Evolutionary conservation across 37 sponge, comb jelly and placozoan genomes (phyloP), one percentile per base, ranked within the genome.

Genomic region (Tethya wilhelma): DNA sequence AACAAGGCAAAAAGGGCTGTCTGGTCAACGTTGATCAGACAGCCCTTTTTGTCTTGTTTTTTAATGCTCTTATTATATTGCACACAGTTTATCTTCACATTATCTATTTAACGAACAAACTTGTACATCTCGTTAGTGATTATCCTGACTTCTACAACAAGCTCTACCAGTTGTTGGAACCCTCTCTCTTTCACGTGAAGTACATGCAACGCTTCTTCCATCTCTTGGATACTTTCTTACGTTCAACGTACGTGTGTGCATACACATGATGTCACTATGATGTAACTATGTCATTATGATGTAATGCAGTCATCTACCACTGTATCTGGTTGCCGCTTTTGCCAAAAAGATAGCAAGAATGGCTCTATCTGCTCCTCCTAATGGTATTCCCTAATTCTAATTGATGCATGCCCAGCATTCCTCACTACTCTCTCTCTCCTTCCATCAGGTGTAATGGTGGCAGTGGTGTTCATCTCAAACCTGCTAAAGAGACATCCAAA

Each of bases 301-400:
- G n/a, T 32, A 26, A 28, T 67, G 29, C 44, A 95, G 96, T 0
- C 97, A 94, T 59, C 87, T 98, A 25, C 93, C 99, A 9, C 88
- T 90, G 38, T 98, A 98, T 75, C 42, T 98, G 56, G 93, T 96
- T 17, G 97, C 99, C 62, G 93, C 99, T 19, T 98, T 96, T 72
- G 78, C 71, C 33, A 98, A 98, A 79, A 90, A 86, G 65, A 83
- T 98, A 58, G 70, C 93, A 22, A 46, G 95, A 28, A 69, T 94
- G 55, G 45, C 91, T 8, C 95, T 98, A 39, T 60, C 84, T 25
- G 93, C 95, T n/a, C 93, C 96, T 20, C 93, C 97, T 20, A 76
- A 89, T 44, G 94, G 90, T 89, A 80, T 19, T 38, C 20, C 9
- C 9, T 4, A n/a, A n/a, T n/a, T n/a, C n/a, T n/a, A n/a, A n/a